These are phyloP conservation scores for Ostrea edulis DNA, from an alignment of 1,140 invertebrate species.

Conservation along the genomic window DNA sequence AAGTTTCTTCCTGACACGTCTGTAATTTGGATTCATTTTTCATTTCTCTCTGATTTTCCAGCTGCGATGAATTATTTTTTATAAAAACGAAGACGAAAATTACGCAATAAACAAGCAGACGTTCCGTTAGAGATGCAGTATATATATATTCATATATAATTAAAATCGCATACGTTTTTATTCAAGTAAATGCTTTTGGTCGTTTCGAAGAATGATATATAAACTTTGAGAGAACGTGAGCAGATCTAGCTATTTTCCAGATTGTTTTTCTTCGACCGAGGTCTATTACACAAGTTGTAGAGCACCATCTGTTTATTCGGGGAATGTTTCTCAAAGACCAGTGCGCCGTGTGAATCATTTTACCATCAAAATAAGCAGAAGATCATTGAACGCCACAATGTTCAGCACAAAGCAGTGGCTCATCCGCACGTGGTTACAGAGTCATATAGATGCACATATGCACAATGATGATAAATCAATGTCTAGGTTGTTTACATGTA, in stretches of 20 bases:
- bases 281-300: slow-evolving; percentile 25
- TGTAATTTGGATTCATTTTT: not conserved
- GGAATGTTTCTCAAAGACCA: slow-evolving; percentile 9
- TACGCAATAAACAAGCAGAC: not conserved
- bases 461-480: not conserved
- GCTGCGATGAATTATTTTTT: slow-evolving; percentile 15
- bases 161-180: slow-evolving; percentile 13
- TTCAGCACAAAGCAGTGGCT: not conserved
- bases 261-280: slow-evolving; percentile 13
- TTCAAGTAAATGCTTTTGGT: not conserved
- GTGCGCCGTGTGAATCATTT: slow-evolving; percentile 7
- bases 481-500: no score
- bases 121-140: not conserved
- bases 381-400: slow-evolving; percentile 17
- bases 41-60: not conserved
- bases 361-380: slow-evolving; percentile 25
- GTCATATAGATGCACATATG: not conserved
- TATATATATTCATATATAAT: not conserved
- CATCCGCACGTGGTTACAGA: not conserved
- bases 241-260: not conserved
- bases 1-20: not conserved
- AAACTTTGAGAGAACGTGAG: not conserved
- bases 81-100: not conserved
- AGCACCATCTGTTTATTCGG: slow-evolving; percentile 10
- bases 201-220: slow-evolving; percentile 15